Conservation (phyloP, 2,113 vertebrate species). For the Dipodomys ordii region DNA sequence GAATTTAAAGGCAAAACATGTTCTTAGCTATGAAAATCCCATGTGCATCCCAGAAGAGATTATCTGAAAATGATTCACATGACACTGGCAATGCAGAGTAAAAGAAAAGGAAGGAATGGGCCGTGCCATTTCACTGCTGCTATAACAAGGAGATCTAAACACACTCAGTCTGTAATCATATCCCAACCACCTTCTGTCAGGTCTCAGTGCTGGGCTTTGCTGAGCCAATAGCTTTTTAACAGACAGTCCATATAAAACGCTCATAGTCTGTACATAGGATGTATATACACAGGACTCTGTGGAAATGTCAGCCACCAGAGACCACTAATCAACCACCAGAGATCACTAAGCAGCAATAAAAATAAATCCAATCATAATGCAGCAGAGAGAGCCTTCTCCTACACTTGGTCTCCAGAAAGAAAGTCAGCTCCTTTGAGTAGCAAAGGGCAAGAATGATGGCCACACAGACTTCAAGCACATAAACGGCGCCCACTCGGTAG, state of each 20-base stretch:
- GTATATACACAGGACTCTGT: neutral
- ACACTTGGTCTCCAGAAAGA: slow-evolving; percentile 38
- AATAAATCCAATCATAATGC: slow-evolving; percentile 44
- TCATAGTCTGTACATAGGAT: slow-evolving; percentile 71
- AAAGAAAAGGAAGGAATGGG: no score
- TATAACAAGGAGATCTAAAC: neutral
- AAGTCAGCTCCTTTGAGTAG: neutral
- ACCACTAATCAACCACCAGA: slow-evolving; percentile 71
- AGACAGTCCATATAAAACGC: slow-evolving; percentile 73
- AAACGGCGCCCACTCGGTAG: neutral
- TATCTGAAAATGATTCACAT: neutral
- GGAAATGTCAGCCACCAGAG: slow-evolving; percentile 6
- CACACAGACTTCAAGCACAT: neutral
- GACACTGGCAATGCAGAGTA: neutral
- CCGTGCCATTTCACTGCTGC: neutral
- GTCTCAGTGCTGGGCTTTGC: neutral
- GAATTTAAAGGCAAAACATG: slow-evolving; percentile 31
- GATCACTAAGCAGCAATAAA: slow-evolving; percentile 52
- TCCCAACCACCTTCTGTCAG: neutral
- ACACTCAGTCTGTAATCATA: neutral
- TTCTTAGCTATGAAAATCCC: neutral
- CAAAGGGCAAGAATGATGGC: neutral
- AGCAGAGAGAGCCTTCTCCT: slow-evolving; percentile 27
- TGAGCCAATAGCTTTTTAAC: slow-evolving; percentile 51
- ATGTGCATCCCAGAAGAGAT: neutral